Evolutionary conservation across 2,113 vertebrate genomes (phyloP), one percentile per base, ranked within the genome.

Genomic region (Pipa parva): DNA sequence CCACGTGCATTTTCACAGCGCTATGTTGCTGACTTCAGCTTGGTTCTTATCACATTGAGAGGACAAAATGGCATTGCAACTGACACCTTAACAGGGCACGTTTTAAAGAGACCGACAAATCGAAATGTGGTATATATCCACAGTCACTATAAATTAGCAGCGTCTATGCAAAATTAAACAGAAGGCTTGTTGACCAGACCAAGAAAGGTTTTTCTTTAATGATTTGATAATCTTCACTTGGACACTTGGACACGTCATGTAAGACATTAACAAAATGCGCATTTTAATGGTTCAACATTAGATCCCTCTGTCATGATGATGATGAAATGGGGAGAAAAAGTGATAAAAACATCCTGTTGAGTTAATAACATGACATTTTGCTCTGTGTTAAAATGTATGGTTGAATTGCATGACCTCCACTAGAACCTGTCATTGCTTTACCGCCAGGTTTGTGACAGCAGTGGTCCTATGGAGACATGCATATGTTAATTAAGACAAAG

Each of bases 1-100:
- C 76, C 83, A 86, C 81, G 83, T 80, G 78, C 79, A 74, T 80
- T 78, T 82, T 71, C 65, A 63, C 69, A 72, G 69, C 73, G 76
- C 52, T 0, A 10, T 67, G 73, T 75, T 78, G 72, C 77, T 80
- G 76, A 74, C 71, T 72, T 71, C 78, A 79, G 83, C 12, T 7
- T 42, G 36, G 62, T 62, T 15, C 22, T 63, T 56, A 62, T 75
- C 74, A 70, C 71, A 78, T 74, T 31, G 70, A 74, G 72, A 76
- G 64, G 77, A 81, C 61, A 77, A 59, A 66, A 2, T 57, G 7
- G 2, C 1, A 11, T 55, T 48, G 63, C 18, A 73, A 48, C 18
- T 49, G 73, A 65, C 62, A 59, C 56, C 63, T 77, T 42, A 0
- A 1, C 1, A 10, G 1, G 3, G 27, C 55, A 76, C 0, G 0